These are phyloP conservation scores for Falco columbarius DNA, from an alignment of 2,797 vertebrate species.

Conservation along the genomic window DNA sequence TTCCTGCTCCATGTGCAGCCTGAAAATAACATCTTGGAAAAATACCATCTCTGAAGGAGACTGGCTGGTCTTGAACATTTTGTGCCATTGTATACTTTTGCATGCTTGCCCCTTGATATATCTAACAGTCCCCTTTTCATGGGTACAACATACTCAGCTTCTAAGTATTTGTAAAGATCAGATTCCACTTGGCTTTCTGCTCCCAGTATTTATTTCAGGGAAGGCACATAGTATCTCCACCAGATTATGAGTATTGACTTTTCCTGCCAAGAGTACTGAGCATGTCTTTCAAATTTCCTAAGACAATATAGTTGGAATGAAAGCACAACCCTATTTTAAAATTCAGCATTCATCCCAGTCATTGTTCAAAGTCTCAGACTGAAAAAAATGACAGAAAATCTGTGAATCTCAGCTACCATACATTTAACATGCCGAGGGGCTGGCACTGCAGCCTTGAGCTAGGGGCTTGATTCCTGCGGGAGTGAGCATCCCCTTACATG, in stretches of 20 bases:
- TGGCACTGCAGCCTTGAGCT: not conserved
- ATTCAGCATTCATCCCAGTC: not conserved
- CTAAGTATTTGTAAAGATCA: not conserved
- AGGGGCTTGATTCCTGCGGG: not conserved
- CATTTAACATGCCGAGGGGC: not conserved
- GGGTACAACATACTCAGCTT: not conserved
- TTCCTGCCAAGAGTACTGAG: not conserved
- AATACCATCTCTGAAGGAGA: not conserved
- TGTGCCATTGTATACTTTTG: not conserved
- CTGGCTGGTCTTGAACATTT: not conserved
- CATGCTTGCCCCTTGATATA: rapidly evolving
- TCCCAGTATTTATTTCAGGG: not conserved
- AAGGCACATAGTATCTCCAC: not conserved
- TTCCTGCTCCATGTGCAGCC: not conserved
- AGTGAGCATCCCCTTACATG: not conserved
- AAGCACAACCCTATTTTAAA: not conserved
- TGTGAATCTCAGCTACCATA: not conserved
- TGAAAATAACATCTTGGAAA: not conserved
- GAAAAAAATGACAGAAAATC: not conserved
- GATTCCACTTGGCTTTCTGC: not conserved
- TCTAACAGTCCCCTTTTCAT: not conserved
- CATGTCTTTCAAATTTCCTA: not conserved
- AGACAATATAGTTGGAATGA: not conserved
- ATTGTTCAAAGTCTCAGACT: not conserved
- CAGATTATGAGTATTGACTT: not conserved